These are phyloP conservation scores for Acromyrmex echinatior DNA, from an alignment of 1,140 invertebrate genomes.

Conservation along the genomic window DNA sequence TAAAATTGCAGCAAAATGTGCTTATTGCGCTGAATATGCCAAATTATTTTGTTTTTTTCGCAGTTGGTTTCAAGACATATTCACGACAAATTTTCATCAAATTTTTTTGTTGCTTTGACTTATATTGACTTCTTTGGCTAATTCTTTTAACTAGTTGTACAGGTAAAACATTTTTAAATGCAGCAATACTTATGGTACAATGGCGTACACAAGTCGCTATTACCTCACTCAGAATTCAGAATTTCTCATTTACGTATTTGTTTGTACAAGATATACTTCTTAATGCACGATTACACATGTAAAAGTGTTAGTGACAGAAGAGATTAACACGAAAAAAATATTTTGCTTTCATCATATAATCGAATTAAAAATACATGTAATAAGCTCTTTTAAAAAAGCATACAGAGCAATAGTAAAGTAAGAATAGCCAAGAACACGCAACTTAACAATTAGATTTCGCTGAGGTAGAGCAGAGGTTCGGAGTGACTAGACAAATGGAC, in stretches of 20 bases:
- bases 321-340: background rate
- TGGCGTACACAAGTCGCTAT: background rate
- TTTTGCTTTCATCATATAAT: background rate
- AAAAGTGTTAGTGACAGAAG: background rate
- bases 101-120: too few relatives aligned
- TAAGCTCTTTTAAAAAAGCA: background rate
- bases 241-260: background rate
- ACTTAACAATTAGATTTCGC: constrained; percentile 5
- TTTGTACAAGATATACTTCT: background rate
- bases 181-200: background rate
- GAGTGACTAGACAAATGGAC: background rate
- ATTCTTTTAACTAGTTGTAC: too few relatives aligned
- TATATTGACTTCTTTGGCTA: too few relatives aligned
- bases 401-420: background rate
- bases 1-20: too few relatives aligned
- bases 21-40: too few relatives aligned
- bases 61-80: too few relatives aligned
- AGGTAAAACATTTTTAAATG: background rate
- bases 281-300: background rate
- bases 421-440: background rate
- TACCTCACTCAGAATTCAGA: background rate
- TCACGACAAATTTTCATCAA: too few relatives aligned
- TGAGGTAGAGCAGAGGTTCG: background rate
- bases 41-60: too few relatives aligned
- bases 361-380: background rate